Evolutionary conservation across 2,888 invertebrate species (phyloP), one percentile per base, ranked within the genome.

Genomic region (Crocallis elinguaria): DNA sequence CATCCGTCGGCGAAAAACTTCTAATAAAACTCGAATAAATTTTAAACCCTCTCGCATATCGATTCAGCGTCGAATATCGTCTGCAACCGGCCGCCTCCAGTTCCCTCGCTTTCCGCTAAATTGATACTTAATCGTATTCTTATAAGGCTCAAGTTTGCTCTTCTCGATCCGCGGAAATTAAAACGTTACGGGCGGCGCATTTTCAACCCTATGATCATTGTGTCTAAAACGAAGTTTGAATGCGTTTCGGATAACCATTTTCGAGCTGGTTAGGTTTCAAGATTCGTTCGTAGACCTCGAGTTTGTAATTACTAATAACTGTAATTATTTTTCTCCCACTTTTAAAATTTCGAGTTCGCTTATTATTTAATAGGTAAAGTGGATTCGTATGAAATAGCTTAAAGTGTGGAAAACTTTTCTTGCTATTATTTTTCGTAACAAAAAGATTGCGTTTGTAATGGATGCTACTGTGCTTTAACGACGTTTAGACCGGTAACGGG

Each of bases 261-360:
- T 75, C 69, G 59, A 75, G 74, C 70, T 75, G 74, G 77, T 78
- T 77, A 73, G 74, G 72, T 77, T 73, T 80, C 77, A 73, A 77
- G 77, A 79, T 79, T 76, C 73, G 70, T 77, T 73, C 53, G 75
- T 78, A 75, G 67, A 75, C 73, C 77, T 76, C 74, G 63, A 80
- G 79, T 79, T 81, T 75, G 68, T 80, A 81, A 81, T 82, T 79
- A 79, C 82, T 79, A 80, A 79, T 80, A 81, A 79, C 79, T 74
- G 78, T 77, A 77, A 78, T 81, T 79, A 79, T 76, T 77, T 77
- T 66, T 69, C 68, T 68, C 64, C 67, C 71, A 72, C 71, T 75
- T 75, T 73, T 53, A 69, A 63, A 64, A 50, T 60, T 69, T 66
- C 32, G 56, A 67, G 54, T 62, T 49, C 57, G 69, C 66, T 69